phyloP scores from a whole-genome alignment of 1,140 invertebrate species.

The Trigoniulus corallinus region DNA sequence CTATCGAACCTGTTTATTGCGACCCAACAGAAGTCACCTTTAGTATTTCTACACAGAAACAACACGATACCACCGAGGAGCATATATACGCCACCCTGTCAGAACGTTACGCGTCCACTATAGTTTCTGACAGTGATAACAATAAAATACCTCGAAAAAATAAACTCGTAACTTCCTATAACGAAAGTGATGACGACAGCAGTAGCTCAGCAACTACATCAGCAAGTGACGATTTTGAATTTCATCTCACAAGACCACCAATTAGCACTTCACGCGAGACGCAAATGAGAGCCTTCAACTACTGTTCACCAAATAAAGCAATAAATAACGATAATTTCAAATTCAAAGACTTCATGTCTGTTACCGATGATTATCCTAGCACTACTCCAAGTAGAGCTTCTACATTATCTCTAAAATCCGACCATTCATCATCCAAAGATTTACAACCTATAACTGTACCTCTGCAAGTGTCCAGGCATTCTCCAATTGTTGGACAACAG shows the following conservation, averaged over 20 bases:
- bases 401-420: neutral
- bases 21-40: neutral
- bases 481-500: neutral
- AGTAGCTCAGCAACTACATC: constrained; percentile 39
- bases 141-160: too few relatives aligned
- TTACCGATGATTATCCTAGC: neutral
- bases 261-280: too few relatives aligned
- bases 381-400: neutral
- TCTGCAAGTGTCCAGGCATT: neutral
- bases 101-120: neutral
- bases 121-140: neutral
- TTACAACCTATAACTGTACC: neutral
- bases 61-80: neutral
- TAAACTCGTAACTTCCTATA: too few relatives aligned
- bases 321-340: neutral
- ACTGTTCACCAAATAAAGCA: neutral
- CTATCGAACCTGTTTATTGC: neutral
- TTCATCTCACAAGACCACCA: constrained; percentile 24
- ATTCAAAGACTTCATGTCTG: neutral
- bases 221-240: constrained; percentile 47
- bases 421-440: too few relatives aligned
- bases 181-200: constrained; percentile 7
- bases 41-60: neutral
- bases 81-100: neutral
- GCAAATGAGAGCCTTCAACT: too few relatives aligned